A percentile compares a stretch with the other conserved stretches of the same genome.
Conservation (phyloP, 2,797 vertebrate genomes). For the Peromyscus attwateri region DNA sequence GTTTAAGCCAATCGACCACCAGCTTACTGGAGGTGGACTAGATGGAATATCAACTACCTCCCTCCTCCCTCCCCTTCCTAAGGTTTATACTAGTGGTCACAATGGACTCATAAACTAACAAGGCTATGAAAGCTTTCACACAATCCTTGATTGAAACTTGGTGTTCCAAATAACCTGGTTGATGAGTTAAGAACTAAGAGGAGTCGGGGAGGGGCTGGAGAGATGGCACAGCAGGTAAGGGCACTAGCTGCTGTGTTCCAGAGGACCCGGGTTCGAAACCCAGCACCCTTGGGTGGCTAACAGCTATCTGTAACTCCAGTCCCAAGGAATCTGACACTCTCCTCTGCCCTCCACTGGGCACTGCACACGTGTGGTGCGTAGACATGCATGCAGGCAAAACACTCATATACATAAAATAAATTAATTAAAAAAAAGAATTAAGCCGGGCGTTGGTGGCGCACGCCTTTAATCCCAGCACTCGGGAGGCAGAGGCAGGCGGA, state of each 20-base stretch:
- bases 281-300: not conserved
- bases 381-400: not conserved
- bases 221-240: not conserved
- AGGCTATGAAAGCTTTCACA: not conserved
- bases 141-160: not conserved
- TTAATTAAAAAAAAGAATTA: not conserved
- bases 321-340: not conserved
- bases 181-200: slow-evolving; percentile 37
- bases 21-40: not conserved
- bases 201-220: not conserved
- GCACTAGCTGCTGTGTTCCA: not conserved
- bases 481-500: no score
- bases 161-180: slow-evolving; percentile 13
- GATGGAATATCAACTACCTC: not conserved
- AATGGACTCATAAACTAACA: not conserved
- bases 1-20: not conserved
- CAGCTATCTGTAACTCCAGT: not conserved
- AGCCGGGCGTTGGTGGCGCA: no score
- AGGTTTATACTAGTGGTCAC: not conserved
- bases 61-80: not conserved
- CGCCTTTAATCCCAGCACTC: no score
- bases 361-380: not conserved
- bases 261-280: not conserved
- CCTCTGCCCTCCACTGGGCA: not conserved
- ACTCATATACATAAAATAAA: not conserved